These are phyloP conservation scores for Rhadina sibilatrix DNA, from an alignment of 2,113 vertebrate species.

Conservation along the genomic window DNA sequence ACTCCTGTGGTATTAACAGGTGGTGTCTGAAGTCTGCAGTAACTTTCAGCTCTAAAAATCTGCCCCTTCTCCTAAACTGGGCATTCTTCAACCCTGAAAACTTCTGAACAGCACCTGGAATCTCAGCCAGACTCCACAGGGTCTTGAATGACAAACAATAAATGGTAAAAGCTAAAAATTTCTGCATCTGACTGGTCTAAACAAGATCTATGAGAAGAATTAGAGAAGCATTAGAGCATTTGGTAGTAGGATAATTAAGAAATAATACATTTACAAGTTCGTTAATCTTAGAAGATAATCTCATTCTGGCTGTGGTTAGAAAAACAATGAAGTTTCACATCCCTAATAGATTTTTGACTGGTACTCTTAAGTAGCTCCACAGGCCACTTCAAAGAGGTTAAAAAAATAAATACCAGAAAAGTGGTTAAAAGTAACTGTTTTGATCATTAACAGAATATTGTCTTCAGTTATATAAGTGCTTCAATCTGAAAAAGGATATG, in stretches of 20 bases:
- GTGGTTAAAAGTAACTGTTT: neutral
- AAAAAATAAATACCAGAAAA: neutral
- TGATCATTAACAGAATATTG: neutral
- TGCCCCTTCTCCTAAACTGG: neutral
- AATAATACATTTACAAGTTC: neutral
- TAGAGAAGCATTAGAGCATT: neutral
- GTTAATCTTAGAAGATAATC: neutral
- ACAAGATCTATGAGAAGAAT: neutral
- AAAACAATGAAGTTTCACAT: neutral
- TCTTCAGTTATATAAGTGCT: neutral
- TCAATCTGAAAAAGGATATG: neutral
- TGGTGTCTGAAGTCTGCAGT: neutral
- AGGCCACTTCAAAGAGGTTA: neutral
- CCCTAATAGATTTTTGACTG: neutral
- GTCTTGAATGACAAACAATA: neutral
- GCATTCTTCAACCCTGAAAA: neutral
- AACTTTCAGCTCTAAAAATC: neutral
- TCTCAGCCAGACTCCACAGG: neutral
- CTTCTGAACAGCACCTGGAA: neutral
- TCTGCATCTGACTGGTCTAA: neutral
- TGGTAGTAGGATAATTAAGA: neutral
- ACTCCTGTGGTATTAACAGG: accelerated
- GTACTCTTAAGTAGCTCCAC: neutral
- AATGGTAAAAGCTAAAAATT: neutral
- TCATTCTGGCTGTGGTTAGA: neutral